These are phyloP conservation scores for Aldrovandia affinis DNA, from an alignment of 2,797 vertebrate species.

Conservation along the genomic window DNA sequence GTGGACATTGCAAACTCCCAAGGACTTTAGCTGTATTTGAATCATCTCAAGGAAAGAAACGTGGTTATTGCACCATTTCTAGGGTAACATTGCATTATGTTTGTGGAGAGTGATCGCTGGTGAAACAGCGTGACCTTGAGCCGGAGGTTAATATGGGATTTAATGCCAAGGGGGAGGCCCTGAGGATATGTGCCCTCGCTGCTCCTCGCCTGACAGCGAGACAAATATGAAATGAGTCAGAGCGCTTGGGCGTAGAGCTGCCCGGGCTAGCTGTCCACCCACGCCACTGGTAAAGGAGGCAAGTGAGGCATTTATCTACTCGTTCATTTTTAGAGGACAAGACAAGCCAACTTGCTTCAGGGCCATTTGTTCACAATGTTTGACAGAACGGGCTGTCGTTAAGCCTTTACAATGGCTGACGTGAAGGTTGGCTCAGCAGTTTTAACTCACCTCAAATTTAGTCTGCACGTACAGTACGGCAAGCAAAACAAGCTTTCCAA, in stretches of 20 bases:
- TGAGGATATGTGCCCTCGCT: neutral
- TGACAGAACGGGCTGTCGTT: neutral
- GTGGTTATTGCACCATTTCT: neutral
- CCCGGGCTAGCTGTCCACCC: neutral
- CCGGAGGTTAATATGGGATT: neutral
- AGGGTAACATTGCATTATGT: neutral
- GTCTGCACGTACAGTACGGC: too few relatives aligned
- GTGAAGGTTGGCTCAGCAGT: neutral
- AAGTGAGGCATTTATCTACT: constrained; percentile 1
- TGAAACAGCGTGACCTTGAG: neutral
- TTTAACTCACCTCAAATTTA: neutral
- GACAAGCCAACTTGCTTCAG: neutral
- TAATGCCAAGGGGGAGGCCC: neutral
- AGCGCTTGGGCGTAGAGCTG: neutral
- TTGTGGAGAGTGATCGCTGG: neutral
- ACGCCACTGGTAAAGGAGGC: neutral
- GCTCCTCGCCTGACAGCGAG: neutral
- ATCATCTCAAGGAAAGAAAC: neutral
- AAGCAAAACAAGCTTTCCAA: too few relatives aligned
- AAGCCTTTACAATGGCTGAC: neutral
- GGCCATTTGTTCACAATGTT: neutral
- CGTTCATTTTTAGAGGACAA: neutral
- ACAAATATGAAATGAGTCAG: neutral
- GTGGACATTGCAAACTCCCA: neutral
- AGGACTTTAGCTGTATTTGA: neutral